These are phyloP conservation scores for Apostichopus californicus DNA, from an alignment of 35 echinoderm and acorn worm genomes.

Conservation along the genomic window DNA sequence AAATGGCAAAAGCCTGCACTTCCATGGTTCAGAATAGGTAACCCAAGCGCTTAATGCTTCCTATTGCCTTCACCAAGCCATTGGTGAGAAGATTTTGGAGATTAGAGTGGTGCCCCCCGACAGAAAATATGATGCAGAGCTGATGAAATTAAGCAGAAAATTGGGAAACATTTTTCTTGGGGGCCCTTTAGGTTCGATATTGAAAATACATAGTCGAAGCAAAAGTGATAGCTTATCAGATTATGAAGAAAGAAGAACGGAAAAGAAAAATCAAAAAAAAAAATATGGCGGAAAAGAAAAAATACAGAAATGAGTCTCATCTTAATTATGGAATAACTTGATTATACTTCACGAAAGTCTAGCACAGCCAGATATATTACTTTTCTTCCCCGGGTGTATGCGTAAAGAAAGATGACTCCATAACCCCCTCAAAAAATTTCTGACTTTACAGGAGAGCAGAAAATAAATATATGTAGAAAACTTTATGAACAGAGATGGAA, in stretches of 20 bases:
- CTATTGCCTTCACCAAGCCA: constrained; percentile 1
- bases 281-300: background rate
- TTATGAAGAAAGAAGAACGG: background rate
- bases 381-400: background rate
- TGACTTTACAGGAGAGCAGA: too few species aligned
- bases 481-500: too few species aligned
- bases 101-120: constrained; percentile 36
- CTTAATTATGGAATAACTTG: constrained; percentile 24
- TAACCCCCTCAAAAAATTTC: too few species aligned
- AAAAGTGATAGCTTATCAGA: constrained; percentile 11
- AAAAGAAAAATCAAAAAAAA: too few species aligned
- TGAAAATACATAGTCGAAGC: background rate
- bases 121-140: constrained; percentile 33
- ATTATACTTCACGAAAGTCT: background rate
- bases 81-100: constrained; percentile 20
- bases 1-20: background rate
- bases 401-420: too few species aligned
- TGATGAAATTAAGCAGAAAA: constrained; percentile 56
- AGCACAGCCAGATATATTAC: background rate
- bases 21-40: background rate
- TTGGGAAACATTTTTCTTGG: constrained; percentile 48
- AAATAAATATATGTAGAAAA: too few species aligned
- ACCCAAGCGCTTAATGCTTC: constrained; percentile 1
- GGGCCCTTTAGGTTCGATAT: constrained; percentile 9
- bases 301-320: constrained; percentile 9